A percentile compares a stretch with the other conserved stretches of the same genome.
Evolutionary conservation across 1,140 invertebrate species (phyloP).

Genomic region (Kradibia gibbosae): DNA sequence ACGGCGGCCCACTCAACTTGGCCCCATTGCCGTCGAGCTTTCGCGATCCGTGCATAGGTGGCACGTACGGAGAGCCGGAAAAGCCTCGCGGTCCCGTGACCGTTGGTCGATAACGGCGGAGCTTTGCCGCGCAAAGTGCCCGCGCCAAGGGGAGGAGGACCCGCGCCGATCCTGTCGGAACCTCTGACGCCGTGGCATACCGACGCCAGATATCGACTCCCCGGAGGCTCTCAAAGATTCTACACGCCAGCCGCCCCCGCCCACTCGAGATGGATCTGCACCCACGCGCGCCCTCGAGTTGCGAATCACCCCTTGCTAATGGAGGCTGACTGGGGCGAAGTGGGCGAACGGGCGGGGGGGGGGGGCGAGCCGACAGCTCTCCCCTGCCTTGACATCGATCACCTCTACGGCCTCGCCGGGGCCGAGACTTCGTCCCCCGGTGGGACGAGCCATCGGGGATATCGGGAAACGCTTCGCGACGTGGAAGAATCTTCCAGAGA

Average conservation of each 20-base stretch:
- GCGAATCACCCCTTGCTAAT: too few species aligned
- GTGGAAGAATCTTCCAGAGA: too few species aligned
- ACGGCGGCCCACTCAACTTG: background rate
- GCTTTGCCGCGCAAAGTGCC: background rate
- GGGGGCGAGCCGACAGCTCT: too few species aligned
- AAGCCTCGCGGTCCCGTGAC: background rate
- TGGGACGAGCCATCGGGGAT: too few species aligned
- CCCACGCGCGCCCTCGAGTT: too few species aligned
- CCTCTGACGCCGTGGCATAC: background rate
- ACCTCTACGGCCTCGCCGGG: too few species aligned
- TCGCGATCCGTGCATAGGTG: constrained; percentile 19
- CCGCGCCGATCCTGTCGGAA: constrained; percentile 25
- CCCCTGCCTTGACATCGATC: background rate
- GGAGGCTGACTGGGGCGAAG: too few species aligned
- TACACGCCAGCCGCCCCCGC: too few species aligned
- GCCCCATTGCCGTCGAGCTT: constrained; percentile 7
- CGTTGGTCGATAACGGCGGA: constrained; percentile 10
- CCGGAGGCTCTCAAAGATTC: background rate
- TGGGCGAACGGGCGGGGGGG: too few species aligned
- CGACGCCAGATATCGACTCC: background rate
- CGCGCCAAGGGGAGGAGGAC: background rate
- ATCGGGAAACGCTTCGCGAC: too few species aligned
- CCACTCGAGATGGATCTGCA: too few species aligned
- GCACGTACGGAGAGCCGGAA: background rate
- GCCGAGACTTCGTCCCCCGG: too few species aligned